Conservation (phyloP, 2,888 invertebrate species). For the Psococerastis gibbosa region DNA sequence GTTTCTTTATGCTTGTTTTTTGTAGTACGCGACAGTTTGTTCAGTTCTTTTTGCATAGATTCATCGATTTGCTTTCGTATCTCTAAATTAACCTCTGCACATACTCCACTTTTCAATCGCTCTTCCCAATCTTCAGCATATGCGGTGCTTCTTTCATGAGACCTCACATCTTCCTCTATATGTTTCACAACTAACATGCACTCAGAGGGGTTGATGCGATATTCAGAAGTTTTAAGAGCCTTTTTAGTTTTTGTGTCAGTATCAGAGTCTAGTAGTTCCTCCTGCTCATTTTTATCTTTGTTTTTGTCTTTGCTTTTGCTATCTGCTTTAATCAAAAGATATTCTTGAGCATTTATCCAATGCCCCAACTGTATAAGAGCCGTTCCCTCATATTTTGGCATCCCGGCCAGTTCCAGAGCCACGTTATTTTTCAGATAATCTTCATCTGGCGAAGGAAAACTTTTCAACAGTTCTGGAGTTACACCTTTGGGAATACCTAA, state of each 20-base stretch:
- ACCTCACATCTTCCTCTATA: slow-evolving; percentile 22
- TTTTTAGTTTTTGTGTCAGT: background rate
- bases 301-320: background rate
- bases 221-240: slow-evolving; percentile 9
- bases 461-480: background rate
- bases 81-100: too few species aligned
- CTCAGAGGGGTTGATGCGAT: background rate
- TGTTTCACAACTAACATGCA: slow-evolving; percentile 11
- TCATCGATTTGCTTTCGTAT: slow-evolving; percentile 26
- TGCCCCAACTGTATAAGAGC: background rate
- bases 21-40: too few species aligned
- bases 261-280: too few species aligned
- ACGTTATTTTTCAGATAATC: background rate
- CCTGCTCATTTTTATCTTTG: too few species aligned
- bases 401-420: background rate
- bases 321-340: background rate
- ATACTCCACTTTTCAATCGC: too few species aligned
- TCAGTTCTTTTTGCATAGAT: too few species aligned
- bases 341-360: background rate
- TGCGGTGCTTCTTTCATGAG: slow-evolving; percentile 27
- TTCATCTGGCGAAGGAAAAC: background rate
- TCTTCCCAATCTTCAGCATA: too few species aligned
- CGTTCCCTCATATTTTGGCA: background rate
- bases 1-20: slow-evolving; percentile 19
- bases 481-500: background rate